A percentile compares a stretch with the other conserved stretches of the same genome.
Conservation (phyloP, 2,888 invertebrate genomes). For the Cataglyphis albicans region DNA sequence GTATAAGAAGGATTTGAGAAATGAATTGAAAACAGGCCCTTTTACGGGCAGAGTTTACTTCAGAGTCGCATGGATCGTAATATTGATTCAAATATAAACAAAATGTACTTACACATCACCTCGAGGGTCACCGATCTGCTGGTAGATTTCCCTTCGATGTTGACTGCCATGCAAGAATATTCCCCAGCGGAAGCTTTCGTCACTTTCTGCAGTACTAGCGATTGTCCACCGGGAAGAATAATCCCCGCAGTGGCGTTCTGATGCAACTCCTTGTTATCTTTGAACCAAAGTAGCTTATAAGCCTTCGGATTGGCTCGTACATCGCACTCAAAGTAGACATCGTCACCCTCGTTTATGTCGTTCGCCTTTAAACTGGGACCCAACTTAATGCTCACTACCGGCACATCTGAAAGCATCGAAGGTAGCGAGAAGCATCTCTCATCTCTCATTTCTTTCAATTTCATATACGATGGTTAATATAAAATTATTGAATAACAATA, state of each 20-base stretch:
- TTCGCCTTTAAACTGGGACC: conserved; percentile 94
- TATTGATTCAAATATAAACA: conserved; percentile 1
- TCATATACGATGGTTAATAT: background rate
- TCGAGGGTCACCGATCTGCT: conserved; percentile 80
- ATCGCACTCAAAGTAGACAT: conserved; percentile 95
- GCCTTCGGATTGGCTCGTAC: conserved; percentile 94
- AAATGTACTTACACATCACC: conserved; percentile 81
- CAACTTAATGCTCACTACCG: conserved; percentile 93
- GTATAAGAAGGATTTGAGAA: background rate
- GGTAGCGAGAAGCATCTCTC: conserved; percentile 5
- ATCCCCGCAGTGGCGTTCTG: conserved; percentile 94
- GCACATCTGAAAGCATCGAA: conserved; percentile 89
- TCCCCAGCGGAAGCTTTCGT: conserved; percentile 94
- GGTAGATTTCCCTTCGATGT: conserved; percentile 93
- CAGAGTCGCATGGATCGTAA: background rate
- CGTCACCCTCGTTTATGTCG: conserved; percentile 95
- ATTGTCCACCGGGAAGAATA: conserved; percentile 93
- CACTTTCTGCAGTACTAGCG: conserved; percentile 94
- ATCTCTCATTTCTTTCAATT: conserved; percentile 2
- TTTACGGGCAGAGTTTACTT: no score
- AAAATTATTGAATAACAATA: background rate
- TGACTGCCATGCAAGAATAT: conserved; percentile 95
- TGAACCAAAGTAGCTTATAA: conserved; percentile 94
- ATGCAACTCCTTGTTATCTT: conserved; percentile 93
- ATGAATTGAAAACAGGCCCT: conserved; percentile 19